Evolutionary conservation across 2,888 invertebrate species (phyloP).

Genomic region (Ennomos erosarius): DNA sequence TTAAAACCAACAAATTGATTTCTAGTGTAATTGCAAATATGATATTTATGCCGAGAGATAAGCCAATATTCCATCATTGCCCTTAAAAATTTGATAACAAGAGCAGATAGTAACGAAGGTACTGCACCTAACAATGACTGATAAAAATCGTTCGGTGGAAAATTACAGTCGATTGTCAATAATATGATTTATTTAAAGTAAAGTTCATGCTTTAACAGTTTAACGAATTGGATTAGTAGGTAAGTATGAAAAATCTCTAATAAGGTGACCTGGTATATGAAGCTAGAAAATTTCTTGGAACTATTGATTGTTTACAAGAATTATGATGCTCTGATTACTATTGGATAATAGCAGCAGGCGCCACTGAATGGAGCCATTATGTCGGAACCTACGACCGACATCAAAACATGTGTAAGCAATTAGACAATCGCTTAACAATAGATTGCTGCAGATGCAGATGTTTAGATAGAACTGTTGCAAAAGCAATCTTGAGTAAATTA

Average conservation of each 20-base stretch:
- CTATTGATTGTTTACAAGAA: constrained; percentile 29
- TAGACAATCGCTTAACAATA: constrained; percentile 42
- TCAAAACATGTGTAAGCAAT: constrained; percentile 43
- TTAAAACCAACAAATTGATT: not conserved
- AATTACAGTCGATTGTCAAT: constrained; percentile 30
- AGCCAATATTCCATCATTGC: constrained; percentile 52
- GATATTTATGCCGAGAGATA: constrained; percentile 16
- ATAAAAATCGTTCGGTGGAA: constrained; percentile 43
- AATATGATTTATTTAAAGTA: not conserved
- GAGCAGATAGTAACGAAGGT: constrained; percentile 28
- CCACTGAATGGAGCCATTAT: constrained; percentile 41
- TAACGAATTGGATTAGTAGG: too few species aligned
- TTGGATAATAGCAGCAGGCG: constrained; percentile 34
- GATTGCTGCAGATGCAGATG: constrained; percentile 32
- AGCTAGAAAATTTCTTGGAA: constrained; percentile 18
- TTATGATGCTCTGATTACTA: constrained; percentile 31
- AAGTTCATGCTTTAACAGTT: not conserved
- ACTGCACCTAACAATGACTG: constrained; percentile 38
- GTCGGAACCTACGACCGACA: constrained; percentile 29
- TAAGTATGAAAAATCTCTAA: not conserved
- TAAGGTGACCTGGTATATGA: constrained; percentile 17
- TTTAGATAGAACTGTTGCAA: constrained; percentile 31
- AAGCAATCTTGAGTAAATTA: constrained; percentile 17
- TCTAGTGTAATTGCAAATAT: not conserved
- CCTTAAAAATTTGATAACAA: constrained; percentile 59